These are phyloP conservation scores for Chironomus tentans DNA, from an alignment of 2,888 invertebrate genomes.

Conservation along the genomic window DNA sequence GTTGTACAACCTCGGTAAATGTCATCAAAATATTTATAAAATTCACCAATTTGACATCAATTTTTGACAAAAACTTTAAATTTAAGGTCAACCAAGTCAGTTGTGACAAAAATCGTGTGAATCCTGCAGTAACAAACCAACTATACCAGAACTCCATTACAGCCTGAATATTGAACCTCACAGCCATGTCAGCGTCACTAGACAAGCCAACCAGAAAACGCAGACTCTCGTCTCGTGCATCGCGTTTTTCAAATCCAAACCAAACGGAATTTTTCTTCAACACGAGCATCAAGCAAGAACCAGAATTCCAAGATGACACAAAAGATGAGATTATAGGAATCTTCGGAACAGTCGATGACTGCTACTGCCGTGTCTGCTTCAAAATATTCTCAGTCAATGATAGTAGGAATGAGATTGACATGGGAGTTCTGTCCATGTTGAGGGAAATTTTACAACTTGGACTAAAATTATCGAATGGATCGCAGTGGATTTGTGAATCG, in stretches of 20 bases:
- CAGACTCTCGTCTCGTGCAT: neutral
- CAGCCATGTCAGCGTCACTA: neutral
- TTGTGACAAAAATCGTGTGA: no score
- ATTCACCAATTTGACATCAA: no score
- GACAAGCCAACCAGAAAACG: neutral
- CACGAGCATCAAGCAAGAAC: neutral
- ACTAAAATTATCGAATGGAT: neutral
- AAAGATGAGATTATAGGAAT: neutral
- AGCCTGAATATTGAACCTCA: no score
- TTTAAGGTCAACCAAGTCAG: no score
- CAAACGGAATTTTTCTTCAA: neutral
- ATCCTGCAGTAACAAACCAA: neutral
- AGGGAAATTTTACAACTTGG: neutral
- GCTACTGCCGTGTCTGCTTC: neutral
- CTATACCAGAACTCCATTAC: no score
- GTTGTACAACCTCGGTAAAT: no score
- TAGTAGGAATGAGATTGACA: neutral
- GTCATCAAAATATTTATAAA: no score
- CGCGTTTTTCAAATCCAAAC: neutral
- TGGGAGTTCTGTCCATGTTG: neutral
- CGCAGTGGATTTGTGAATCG: neutral
- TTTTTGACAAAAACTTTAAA: no score
- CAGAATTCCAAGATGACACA: neutral
- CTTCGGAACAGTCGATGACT: neutral
- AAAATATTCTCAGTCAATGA: neutral